These are phyloP conservation scores for Halictus ligatus DNA, from an alignment of 2,888 invertebrate species.

Conservation along the genomic window DNA sequence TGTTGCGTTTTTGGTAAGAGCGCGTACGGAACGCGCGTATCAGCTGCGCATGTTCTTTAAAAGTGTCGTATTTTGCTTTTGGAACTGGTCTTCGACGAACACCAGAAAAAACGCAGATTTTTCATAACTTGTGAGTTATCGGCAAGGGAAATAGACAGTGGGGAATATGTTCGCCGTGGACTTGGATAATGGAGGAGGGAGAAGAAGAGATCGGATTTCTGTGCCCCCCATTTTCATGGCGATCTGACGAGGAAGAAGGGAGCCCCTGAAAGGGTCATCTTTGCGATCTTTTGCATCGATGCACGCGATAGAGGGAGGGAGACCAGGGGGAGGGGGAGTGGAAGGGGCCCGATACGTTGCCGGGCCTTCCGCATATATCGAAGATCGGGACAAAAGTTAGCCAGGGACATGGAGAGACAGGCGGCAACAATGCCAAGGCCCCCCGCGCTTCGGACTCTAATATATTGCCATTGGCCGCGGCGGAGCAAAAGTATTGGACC, in stretches of 20 bases:
- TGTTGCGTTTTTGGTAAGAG: background rate
- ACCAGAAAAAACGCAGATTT: no score
- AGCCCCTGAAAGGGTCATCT: constrained; percentile 78
- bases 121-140: background rate
- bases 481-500: constrained; percentile 83
- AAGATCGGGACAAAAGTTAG: constrained; percentile 78
- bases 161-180: background rate
- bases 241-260: constrained; percentile 40
- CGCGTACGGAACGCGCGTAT: no score
- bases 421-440: constrained; percentile 82
- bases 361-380: constrained; percentile 66
- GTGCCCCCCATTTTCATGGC: constrained; percentile 5
- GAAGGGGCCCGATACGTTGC: constrained; percentile 50
- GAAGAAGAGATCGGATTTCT: constrained; percentile 47
- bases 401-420: constrained; percentile 72
- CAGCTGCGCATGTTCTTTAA: no score
- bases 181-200: background rate
- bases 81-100: background rate
- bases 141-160: background rate
- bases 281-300: constrained; percentile 83
- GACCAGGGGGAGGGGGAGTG: constrained; percentile 22
- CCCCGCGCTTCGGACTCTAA: constrained; percentile 82
- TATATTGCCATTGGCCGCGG: constrained; percentile 81
- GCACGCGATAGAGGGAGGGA: constrained; percentile 29
- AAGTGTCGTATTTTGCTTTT: no score